phyloP scores from a whole-genome alignment of 2,888 invertebrate species.

The Leptura quadrifasciata region DNA sequence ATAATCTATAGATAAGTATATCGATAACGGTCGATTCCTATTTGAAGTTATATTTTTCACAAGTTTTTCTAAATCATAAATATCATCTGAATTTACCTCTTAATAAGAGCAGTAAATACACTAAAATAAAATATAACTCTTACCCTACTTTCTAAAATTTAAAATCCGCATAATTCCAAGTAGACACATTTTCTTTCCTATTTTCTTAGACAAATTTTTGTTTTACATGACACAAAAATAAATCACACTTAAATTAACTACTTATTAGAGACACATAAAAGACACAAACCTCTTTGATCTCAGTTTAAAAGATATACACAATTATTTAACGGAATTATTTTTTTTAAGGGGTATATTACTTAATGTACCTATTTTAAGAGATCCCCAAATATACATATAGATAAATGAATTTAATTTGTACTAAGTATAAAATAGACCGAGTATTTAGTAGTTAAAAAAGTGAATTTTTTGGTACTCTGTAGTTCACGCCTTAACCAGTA shows the following conservation, averaged over 20 bases:
- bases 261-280: background rate
- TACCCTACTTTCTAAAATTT: background rate
- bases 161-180: constrained; percentile 1
- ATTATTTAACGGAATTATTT: background rate
- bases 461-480: too few relatives aligned
- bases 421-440: background rate
- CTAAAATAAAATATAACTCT: too few relatives aligned
- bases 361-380: background rate
- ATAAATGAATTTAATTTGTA: background rate
- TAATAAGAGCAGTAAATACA: too few relatives aligned
- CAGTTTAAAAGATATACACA: background rate
- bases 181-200: background rate
- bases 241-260: background rate
- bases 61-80: too few relatives aligned
- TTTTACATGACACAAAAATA: background rate
- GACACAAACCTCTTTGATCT: background rate
- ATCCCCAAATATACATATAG: background rate
- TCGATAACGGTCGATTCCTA: too few relatives aligned
- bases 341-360: background rate
- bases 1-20: too few relatives aligned
- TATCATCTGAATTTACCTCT: too few relatives aligned
- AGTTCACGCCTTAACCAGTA: too few relatives aligned
- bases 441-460: too few relatives aligned
- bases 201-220: background rate
- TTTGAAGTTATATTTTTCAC: too few relatives aligned